Base-by-base conservation (phyloP, 2,888 invertebrate genomes). In the Cosmorhoe ocellata region DNA sequence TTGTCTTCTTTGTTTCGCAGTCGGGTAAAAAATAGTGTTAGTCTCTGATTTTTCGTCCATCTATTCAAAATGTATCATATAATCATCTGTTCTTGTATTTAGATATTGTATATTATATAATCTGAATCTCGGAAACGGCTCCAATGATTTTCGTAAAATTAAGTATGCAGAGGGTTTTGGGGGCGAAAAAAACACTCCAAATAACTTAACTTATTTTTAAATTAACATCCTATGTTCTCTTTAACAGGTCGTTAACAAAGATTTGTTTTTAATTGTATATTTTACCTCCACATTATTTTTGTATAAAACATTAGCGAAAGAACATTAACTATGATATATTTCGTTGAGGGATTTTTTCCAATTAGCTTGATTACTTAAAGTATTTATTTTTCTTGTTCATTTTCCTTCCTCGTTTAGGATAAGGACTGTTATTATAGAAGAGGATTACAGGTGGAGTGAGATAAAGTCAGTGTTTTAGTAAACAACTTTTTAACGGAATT, bases 241-340 rank as follows among this genome's bases (percentile, higher is more conserved):
- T 26, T 28, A 24, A 24, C 10, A 18, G 46, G 56, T 56, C 45
- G 31, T 61, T 74, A 75, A 69, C 62, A 64, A 63, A 69, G 78
- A 80, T 75, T 68, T 74, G 66, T 74, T 81, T 81, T 77, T 82
- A 84, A 84, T 80, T 82, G 70, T 69, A 59, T 62, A 58, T 69
- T 75, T 73, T 71, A 70, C 57, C 7, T 59, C 55, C 66, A 68
- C 40, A 28, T 30, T 42, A 42, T 40, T 39, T 28, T 39, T 64
- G 67, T 66, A 67, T 51, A 63, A 54, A 63, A 74, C 82, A 84
- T 85, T 84, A 83, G 74, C 74, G 68, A 75, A 76, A 79, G 64
- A 63, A 62, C 81, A 81, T 84, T 88, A 83, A 73, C 59, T 54
- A 67, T 83, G 81, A 86, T 68, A 73, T 84, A 84, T 81, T 70